phyloP scores from a whole-genome alignment of 2,797 vertebrate species.

The Adrianichthys oophorus region DNA sequence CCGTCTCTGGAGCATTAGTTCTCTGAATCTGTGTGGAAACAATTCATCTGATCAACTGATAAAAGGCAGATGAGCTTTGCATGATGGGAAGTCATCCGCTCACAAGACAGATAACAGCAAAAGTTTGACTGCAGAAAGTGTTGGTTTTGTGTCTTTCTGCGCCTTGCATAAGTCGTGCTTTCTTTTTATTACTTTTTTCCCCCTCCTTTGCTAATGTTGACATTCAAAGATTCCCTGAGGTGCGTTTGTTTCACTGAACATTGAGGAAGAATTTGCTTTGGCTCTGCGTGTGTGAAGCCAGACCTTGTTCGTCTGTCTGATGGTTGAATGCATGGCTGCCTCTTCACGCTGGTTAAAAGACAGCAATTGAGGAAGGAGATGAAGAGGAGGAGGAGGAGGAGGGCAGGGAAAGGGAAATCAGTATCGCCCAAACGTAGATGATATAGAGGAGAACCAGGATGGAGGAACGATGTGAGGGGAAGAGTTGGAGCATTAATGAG shows the following conservation, averaged over 20 bases:
- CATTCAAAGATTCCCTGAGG: constrained; percentile 49
- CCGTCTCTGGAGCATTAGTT: constrained; percentile 48
- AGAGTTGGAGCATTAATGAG: constrained; percentile 73
- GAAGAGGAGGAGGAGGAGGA: constrained; percentile 56
- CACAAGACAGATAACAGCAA: constrained; percentile 9
- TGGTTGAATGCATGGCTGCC: constrained; percentile 79
- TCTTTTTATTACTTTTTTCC: constrained; percentile 8
- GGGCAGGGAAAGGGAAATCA: constrained; percentile 61
- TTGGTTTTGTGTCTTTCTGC: no score
- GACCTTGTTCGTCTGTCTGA: constrained; percentile 75
- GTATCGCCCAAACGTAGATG: constrained; percentile 69
- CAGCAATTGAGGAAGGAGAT: constrained; percentile 41
- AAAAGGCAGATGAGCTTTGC: constrained; percentile 42
- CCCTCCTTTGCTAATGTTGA: constrained; percentile 31
- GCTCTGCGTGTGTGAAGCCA: constrained; percentile 42
- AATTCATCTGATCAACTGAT: constrained; percentile 41
- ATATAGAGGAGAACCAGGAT: constrained; percentile 57
- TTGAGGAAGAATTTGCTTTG: constrained; percentile 46
- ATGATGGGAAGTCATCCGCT: constrained; percentile 7
- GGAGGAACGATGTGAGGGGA: constrained; percentile 69
- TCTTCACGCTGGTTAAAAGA: constrained; percentile 79
- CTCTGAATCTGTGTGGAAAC: constrained; percentile 32
- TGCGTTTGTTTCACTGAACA: constrained; percentile 44
- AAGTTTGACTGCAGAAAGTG: constrained; percentile 8
- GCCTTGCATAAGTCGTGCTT: not conserved